A percentile compares a stretch with the other conserved stretches of the same genome.
Conservation (phyloP, 2,113 vertebrate genomes). For the Ifrita kowaldi region DNA sequence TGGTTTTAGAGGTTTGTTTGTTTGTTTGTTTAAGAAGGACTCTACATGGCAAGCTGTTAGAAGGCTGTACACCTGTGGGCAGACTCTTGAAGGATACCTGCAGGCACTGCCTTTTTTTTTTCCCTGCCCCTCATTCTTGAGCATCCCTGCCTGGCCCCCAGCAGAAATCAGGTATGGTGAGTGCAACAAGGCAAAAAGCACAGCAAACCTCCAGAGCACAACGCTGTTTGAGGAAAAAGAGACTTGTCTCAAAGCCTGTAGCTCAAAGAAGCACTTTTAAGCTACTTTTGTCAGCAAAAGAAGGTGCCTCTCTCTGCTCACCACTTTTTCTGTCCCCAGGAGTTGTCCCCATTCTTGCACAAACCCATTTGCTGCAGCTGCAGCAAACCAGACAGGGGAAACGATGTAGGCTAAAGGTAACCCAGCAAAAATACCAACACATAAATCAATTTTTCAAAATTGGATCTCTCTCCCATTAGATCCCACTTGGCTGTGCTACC, state of each 20-base stretch:
- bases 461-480: neutral
- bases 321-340: neutral
- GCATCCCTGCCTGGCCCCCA: neutral
- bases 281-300: neutral
- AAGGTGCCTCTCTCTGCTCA: neutral
- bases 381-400: neutral
- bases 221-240: neutral
- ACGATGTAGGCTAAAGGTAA: neutral
- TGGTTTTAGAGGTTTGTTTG: neutral
- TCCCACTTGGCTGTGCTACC: neutral
- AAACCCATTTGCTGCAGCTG: neutral
- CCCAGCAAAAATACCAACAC: neutral
- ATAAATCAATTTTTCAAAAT: neutral
- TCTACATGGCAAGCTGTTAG: neutral
- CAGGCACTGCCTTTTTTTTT: neutral
- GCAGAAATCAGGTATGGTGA: neutral
- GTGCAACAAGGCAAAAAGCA: neutral
- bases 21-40: neutral
- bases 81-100: neutral
- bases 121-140: accelerated
- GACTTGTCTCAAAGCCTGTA: neutral
- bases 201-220: neutral
- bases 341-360: neutral
- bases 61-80: neutral
- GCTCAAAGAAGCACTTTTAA: neutral